These are phyloP conservation scores for Pithys albifrons DNA, from an alignment of 2,113 vertebrate genomes.

Conservation along the genomic window DNA sequence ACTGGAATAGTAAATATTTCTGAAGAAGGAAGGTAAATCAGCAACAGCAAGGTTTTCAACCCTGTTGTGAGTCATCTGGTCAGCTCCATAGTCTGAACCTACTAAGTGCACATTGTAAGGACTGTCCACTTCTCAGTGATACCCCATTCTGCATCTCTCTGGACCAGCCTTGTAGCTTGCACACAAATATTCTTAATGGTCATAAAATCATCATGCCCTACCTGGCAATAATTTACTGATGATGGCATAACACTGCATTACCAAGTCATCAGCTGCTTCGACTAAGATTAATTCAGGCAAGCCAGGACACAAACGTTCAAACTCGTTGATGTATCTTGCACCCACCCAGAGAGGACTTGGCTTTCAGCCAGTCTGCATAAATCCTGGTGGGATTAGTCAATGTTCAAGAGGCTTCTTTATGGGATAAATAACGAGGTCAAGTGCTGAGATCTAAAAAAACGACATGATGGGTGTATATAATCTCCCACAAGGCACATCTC, in stretches of 20 bases:
- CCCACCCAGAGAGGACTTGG: background rate
- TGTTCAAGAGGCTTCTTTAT: background rate
- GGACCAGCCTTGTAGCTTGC: background rate
- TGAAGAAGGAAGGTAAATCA: background rate
- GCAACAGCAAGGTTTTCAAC: background rate
- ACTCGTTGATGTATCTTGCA: background rate
- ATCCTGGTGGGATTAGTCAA: background rate
- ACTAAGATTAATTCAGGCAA: background rate
- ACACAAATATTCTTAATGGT: background rate
- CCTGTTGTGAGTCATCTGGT: background rate
- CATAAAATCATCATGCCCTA: background rate
- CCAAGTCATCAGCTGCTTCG: background rate
- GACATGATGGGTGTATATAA: background rate
- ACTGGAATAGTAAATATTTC: background rate
- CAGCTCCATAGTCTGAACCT: background rate
- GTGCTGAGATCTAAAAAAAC: background rate
- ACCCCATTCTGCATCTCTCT: background rate
- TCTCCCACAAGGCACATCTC: background rate
- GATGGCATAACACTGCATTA: background rate
- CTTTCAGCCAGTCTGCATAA: background rate
- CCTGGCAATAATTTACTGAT: background rate
- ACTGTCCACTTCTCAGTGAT: background rate
- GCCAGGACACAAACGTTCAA: background rate
- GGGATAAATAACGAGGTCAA: constrained; percentile 1
- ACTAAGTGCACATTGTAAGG: fast-evolving